Base-by-base conservation (phyloP, 2,888 invertebrate species). In the Hecatera dysodea region DNA sequence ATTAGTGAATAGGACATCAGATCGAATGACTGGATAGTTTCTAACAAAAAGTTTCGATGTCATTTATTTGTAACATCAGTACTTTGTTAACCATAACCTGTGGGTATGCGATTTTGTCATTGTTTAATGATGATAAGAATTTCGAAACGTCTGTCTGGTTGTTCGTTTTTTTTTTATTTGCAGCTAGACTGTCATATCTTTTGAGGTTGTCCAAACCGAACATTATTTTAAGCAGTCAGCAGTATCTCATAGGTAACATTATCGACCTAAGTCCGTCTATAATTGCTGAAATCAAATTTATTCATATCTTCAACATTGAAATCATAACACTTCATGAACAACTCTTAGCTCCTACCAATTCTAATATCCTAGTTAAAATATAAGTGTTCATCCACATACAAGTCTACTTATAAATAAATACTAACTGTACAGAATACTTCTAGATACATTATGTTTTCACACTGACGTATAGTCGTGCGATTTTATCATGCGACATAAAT, bases 1-100 rank as follows among this genome's bases (percentile, higher is more conserved):
- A 80, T 81, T 85, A 82, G 69, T 57, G 77, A 86, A 85, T 85
- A 77, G 67, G 66, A 80, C 81, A 80, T 81, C 78, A 70, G 59
- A 62, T 29, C 55, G 66, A 79, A 81, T 89, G 88, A 88, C 87
- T 87, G 19, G 69, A 62, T 50, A 57, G 12, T 56, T 67, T 62
- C 5, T 24, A 29, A 27, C 36, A 64, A 74, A 79, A 64, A 50
- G 48, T 52, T 27, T 68, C 7, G 33, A 27, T 71, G 53, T 60
- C 52, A 64, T 82, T 82, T 80, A 73, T 71, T 82, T 68, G 66
- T 59, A 53, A 48, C 53, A 63, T 50, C 59, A 46, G 27, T 29
- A 33, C 44, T 52, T 69, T 81, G 67, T 67, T 72, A 62, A 59
- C 55, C 59, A 44, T 55, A 39, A 64, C 61, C 29, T 4, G 5